These are phyloP conservation scores for Clarias magur DNA, from an alignment of 2,113 vertebrate genomes.

Conservation along the genomic window DNA sequence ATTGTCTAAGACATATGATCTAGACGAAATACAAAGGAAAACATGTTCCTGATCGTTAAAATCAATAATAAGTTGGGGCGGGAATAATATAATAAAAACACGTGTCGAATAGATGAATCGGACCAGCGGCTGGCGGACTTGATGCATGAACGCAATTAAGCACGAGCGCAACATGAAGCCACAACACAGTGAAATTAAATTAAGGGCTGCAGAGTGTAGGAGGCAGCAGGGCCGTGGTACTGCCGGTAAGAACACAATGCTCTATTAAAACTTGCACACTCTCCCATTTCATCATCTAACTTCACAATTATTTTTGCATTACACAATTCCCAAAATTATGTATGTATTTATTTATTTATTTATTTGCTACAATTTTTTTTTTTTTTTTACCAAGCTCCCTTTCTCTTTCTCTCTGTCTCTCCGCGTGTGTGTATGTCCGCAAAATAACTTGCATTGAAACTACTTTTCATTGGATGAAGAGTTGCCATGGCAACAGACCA, in stretches of 20 bases:
- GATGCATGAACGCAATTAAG: slow-evolving; percentile 23
- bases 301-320: neutral
- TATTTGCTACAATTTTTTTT: neutral
- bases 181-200: slow-evolving; percentile 15
- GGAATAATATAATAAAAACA: too few species aligned
- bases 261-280: neutral
- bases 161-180: neutral
- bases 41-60: neutral
- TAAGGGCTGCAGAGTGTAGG: neutral
- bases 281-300: neutral
- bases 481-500: slow-evolving; percentile 66
- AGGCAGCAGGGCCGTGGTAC: neutral
- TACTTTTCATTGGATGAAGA: slow-evolving; percentile 10
- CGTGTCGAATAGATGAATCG: neutral
- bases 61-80: neutral
- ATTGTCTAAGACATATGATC: neutral
- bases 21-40: neutral
- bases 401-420: neutral
- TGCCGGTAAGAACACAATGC: neutral
- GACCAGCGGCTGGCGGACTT: neutral
- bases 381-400: too few species aligned
- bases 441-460: neutral
- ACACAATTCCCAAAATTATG: neutral
- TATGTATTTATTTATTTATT: neutral
- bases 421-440: neutral